These are phyloP conservation scores for Anhinga rufa DNA, from an alignment of 2,113 vertebrate species.

Conservation along the genomic window DNA sequence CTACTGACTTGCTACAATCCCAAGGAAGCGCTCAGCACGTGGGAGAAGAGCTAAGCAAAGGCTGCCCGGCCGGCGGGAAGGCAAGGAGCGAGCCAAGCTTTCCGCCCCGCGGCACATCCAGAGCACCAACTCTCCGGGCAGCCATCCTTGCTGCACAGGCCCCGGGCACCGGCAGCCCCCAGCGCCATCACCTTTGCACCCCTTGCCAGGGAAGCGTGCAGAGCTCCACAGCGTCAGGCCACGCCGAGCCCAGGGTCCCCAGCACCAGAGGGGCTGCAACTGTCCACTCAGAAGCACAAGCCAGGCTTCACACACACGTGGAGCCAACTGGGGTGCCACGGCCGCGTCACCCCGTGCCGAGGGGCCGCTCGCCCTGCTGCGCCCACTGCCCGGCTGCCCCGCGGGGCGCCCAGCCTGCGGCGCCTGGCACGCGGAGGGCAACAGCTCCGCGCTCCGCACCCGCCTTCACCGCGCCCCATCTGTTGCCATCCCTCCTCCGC, in stretches of 20 bases:
- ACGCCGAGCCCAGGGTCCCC: not conserved
- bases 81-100: too few species aligned
- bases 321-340: not conserved
- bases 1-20: not conserved
- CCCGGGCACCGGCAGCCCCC: not conserved
- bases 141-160: not conserved
- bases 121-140: not conserved
- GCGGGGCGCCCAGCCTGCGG: not conserved
- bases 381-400: not conserved
- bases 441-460: not conserved
- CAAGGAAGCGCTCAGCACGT: not conserved
- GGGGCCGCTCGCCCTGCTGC: not conserved
- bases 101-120: not conserved
- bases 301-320: too few species aligned
- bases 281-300: not conserved
- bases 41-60: not conserved
- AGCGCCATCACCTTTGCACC: not conserved
- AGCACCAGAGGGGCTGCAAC: not conserved
- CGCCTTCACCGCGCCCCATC: not conserved
- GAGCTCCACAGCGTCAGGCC: not conserved
- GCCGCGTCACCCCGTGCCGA: not conserved
- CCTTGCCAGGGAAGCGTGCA: not conserved
- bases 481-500: not conserved
- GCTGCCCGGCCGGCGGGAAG: not conserved
- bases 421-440: not conserved